Conservation (phyloP, 2,888 invertebrate species). For the Miltochrista miniata region DNA sequence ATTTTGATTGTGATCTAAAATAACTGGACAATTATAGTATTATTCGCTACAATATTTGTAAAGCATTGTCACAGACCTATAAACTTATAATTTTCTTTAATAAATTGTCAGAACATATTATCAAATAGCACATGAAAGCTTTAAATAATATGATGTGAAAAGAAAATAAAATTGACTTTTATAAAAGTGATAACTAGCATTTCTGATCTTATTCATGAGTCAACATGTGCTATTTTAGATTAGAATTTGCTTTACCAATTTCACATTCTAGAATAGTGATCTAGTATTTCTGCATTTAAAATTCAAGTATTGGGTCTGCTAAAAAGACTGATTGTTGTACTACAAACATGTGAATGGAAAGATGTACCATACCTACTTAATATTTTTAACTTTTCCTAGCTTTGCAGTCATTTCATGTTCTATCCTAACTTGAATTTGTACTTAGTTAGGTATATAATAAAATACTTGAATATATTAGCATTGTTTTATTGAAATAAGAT, state of each 20-base stretch:
- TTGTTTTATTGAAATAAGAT: neutral
- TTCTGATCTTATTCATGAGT: neutral
- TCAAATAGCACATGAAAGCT: constrained; percentile 3
- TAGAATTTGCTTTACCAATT: neutral
- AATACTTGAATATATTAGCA: constrained; percentile 5
- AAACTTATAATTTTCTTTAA: too few relatives aligned
- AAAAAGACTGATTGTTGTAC: neutral
- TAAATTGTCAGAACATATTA: neutral
- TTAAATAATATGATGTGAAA: neutral
- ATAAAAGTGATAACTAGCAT: neutral
- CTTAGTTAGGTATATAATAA: constrained; percentile 35
- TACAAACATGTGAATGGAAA: neutral
- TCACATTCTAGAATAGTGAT: too few relatives aligned
- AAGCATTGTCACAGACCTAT: too few relatives aligned
- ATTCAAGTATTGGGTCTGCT: neutral
- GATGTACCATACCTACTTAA: neutral
- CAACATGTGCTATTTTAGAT: constrained; percentile 1
- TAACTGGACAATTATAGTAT: too few relatives aligned
- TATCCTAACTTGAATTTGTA: constrained; percentile 29
- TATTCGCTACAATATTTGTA: too few relatives aligned
- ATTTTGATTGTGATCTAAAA: too few relatives aligned
- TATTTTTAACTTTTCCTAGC: neutral
- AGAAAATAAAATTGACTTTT: neutral
- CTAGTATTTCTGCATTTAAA: too few relatives aligned
- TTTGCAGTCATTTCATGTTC: constrained; percentile 10